These are phyloP conservation scores for Brachyopa scutellaris DNA, from an alignment of 2,888 invertebrate genomes.

Conservation along the genomic window DNA sequence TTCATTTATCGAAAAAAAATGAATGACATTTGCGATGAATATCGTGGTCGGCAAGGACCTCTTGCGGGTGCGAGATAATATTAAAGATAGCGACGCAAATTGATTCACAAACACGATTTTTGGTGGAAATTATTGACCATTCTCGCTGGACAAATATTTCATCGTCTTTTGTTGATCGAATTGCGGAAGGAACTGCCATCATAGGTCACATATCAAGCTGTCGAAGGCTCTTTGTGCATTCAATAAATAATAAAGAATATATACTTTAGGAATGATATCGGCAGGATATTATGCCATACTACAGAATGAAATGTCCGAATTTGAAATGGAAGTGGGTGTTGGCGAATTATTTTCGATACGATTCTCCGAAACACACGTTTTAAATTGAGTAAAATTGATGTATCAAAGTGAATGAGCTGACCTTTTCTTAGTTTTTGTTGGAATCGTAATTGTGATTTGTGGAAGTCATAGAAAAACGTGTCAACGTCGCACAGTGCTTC, in stretches of 20 bases:
- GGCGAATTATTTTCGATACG: not conserved
- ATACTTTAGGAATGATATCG: slow-evolving; percentile 39
- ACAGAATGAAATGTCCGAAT: slow-evolving; percentile 11
- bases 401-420: slow-evolving; percentile 1
- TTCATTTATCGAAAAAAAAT: slow-evolving; percentile 21
- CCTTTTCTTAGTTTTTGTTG: slow-evolving; percentile 5
- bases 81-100: slow-evolving; percentile 21
- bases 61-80: not conserved
- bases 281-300: slow-evolving; percentile 25
- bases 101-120: not conserved
- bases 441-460: not conserved
- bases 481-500: not conserved
- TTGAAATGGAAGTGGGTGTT: not conserved
- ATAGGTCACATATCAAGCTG: slow-evolving; percentile 52
- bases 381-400: slow-evolving; percentile 37
- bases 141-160: slow-evolving; percentile 43
- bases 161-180: slow-evolving; percentile 41
- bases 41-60: not conserved
- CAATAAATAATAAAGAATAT: slow-evolving; percentile 57
- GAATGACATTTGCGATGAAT: slow-evolving; percentile 2
- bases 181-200: slow-evolving; percentile 55
- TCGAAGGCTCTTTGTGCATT: slow-evolving; percentile 38
- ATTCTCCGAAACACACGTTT: slow-evolving; percentile 19
- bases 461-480: not conserved
- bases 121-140: slow-evolving; percentile 36